Evolutionary conservation across 2,888 invertebrate species (phyloP).

Genomic region (Platypus cylindrus): DNA sequence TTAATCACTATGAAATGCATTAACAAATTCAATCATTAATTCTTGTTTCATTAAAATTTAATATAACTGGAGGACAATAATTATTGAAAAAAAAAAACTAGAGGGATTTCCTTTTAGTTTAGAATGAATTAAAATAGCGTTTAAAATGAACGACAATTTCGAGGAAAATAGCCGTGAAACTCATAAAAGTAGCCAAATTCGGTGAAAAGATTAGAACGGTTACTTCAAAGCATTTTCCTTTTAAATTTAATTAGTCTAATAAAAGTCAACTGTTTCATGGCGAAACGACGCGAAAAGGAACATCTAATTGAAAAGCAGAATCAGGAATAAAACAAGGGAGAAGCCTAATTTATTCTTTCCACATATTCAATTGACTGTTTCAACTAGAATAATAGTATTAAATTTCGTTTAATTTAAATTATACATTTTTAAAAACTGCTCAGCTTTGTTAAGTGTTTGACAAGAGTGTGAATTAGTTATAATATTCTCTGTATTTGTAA

Average conservation of each 20-base stretch:
- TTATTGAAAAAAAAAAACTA: no score
- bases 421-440: slow-evolving; percentile 5
- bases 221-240: slow-evolving; percentile 9
- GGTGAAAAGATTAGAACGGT: slow-evolving; percentile 17
- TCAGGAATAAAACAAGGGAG: slow-evolving; percentile 3
- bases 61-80: no score
- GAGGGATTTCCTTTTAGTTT: no score
- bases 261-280: slow-evolving; percentile 8
- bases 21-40: no score
- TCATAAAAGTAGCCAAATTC: slow-evolving; percentile 13
- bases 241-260: slow-evolving; percentile 7
- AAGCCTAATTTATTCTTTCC: slow-evolving; percentile 9
- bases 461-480: no score
- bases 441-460: no score
- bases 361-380: slow-evolving; percentile 10
- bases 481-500: no score
- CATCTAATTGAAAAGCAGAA: slow-evolving; percentile 9
- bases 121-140: slow-evolving; percentile 7
- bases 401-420: slow-evolving; percentile 7
- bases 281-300: slow-evolving; percentile 6
- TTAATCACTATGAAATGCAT: no score
- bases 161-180: no score
- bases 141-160: no score
- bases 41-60: no score
- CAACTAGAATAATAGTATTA: slow-evolving; percentile 6